Conservation (phyloP, 1,140 invertebrate species). For the Phthorimaea operculella region DNA sequence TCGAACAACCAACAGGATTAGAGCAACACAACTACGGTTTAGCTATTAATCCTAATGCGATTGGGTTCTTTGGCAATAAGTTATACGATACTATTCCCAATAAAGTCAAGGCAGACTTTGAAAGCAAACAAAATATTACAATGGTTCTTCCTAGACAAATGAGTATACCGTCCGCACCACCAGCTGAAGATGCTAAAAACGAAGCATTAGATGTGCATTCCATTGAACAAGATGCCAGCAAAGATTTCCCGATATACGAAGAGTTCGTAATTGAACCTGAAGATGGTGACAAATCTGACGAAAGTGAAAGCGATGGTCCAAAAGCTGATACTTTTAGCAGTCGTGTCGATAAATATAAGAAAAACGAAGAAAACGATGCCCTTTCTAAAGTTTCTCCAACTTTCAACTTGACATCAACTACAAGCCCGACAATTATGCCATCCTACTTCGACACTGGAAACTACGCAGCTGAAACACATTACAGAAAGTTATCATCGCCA, state of each 20-base stretch:
- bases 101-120: conserved; percentile 50
- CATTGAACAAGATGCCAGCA: conserved; percentile 57
- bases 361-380: conserved; percentile 31
- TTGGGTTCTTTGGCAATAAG: conserved; percentile 41
- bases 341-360: conserved; percentile 48
- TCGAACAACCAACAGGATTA: neutral
- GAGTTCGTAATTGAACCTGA: conserved; percentile 53
- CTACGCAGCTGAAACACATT: conserved; percentile 54
- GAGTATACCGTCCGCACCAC: conserved; percentile 40
- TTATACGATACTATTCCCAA: conserved; percentile 28
- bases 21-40: conserved; percentile 23
- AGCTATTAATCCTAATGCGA: conserved; percentile 22
- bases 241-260: conserved; percentile 51
- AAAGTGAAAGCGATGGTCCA: conserved; percentile 33
- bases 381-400: neutral
- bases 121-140: conserved; percentile 32
- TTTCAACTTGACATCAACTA: conserved; percentile 21
- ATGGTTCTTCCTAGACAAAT: conserved; percentile 27
- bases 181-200: conserved; percentile 42
- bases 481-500: conserved; percentile 32
- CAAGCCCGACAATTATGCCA: conserved; percentile 36
- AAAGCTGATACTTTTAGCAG: conserved; percentile 43
- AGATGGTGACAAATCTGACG: conserved; percentile 52
- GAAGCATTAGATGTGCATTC: conserved; percentile 51
- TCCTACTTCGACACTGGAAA: conserved; percentile 63